Percentiles rank a stretch among this genome's conserved stretches.
phyloP scores from a whole-genome alignment of 1,140 invertebrate species.

The Goniozus legneri region DNA sequence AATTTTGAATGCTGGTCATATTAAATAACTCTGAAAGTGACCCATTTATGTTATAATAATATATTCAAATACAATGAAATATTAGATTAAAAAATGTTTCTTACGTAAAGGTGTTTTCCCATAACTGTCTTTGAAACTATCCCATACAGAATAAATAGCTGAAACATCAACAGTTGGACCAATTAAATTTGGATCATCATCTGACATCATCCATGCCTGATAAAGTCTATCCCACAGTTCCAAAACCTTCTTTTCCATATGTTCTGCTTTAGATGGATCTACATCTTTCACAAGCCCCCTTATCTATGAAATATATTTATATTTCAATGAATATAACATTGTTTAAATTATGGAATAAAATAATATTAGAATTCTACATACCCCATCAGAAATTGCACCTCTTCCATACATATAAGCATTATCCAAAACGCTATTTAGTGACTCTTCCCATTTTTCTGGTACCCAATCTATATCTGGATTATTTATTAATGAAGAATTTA shows the following conservation, averaged over 20 bases:
- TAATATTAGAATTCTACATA: conserved; percentile 48
- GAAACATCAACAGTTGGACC: conserved; percentile 66
- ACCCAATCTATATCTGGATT: conserved; percentile 74
- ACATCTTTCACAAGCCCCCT: conserved; percentile 76
- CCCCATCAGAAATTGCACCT: conserved; percentile 77
- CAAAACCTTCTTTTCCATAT: conserved; percentile 86
- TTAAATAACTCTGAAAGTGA: conserved; percentile 66
- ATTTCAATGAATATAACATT: conserved; percentile 2
- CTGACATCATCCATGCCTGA: conserved; percentile 81
- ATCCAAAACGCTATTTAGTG: conserved; percentile 82
- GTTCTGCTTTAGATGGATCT: conserved; percentile 75
- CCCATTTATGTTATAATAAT: not conserved
- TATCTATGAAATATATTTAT: conserved; percentile 53
- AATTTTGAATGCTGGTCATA: conserved; percentile 70
- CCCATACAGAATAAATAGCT: conserved; percentile 65
- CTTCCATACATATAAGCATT: conserved; percentile 90
- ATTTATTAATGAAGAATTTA: conserved; percentile 85
- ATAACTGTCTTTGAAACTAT: conserved; percentile 68
- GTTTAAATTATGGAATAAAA: not conserved
- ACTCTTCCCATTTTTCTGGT: conserved; percentile 68
- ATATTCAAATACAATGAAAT: conserved; percentile 1
- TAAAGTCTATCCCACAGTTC: conserved; percentile 92
- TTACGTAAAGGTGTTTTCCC: conserved; percentile 62
- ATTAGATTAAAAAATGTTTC: too few relatives aligned
- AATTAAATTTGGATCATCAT: conserved; percentile 51